Base-by-base conservation (phyloP, 2,797 vertebrate genomes). In the Microctenopoma stevenorrisi region DNA sequence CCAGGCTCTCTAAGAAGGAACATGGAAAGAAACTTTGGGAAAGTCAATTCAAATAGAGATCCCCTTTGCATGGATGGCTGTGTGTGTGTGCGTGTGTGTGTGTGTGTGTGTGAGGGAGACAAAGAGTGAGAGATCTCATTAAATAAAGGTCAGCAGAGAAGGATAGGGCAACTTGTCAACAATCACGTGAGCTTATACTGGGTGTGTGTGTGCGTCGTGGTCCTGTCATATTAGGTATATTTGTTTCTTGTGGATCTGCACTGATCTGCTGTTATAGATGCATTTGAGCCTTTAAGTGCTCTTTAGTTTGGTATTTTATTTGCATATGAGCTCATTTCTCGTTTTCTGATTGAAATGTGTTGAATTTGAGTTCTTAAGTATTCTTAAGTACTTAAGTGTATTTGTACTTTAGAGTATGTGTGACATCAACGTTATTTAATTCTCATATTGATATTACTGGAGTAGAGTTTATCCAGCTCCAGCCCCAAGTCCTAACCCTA, bases 141-240 rank as follows among this genome's bases (percentile, higher is more conserved):
- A 85, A 64, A n/a, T 72, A 84, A 88, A 86, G 84, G 84, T 88
- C 86, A 84, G 49, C 55, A 69, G 64, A 74, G 66, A 66, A 43
- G n/a, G 44, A 74, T 63, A n/a, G 66, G 51, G 50, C 53, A 64
- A 54, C 65, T 55, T 82, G 75, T 79, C 65, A 66, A 38, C 8
- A 46, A 59, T 86, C 69, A 87, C 76, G 38, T 70, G 70, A 15
- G 4, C 42, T 70, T 71, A 59, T 80, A 66, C 40, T 64, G 54
- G 50, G 16, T 18, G 54, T 55, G 15, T 69, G 62, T 72, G 70
- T 74, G 62, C n/a, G 50, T 44, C 44, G 16, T 44, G 12, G 28
- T 58, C 6, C 6, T 15, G n/a, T 64, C 42, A 60, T 58, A 6
- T 33, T 43, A 14, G 3, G 9, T 52, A 15, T 51, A 3, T 65